Percentiles rank a stretch among this genome's conserved stretches.
These are phyloP conservation scores for Heliconius hortense DNA, from an alignment of 2,888 invertebrate genomes.

Conservation along the genomic window DNA sequence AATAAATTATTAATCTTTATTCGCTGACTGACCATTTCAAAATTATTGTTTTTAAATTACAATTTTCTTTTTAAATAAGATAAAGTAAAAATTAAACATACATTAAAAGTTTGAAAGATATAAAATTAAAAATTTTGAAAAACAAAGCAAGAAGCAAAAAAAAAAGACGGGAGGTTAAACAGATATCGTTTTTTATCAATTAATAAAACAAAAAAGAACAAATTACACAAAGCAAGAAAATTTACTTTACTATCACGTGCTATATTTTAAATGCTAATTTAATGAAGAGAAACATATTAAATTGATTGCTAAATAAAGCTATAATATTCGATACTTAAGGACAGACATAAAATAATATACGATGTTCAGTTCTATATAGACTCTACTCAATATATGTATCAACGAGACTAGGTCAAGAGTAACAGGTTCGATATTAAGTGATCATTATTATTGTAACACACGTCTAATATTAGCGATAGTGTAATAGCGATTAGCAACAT, in stretches of 20 bases:
- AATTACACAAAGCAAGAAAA: background rate
- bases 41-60: too few species aligned
- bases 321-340: slow-evolving; percentile 3
- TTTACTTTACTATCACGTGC: background rate
- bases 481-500: background rate
- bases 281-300: background rate
- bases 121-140: too few species aligned
- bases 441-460: slow-evolving; percentile 8
- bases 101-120: too few species aligned
- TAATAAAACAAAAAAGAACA: background rate
- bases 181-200: background rate
- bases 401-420: slow-evolving; percentile 21
- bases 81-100: too few species aligned
- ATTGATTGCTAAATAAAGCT: background rate
- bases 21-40: too few species aligned
- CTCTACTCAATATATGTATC: slow-evolving; percentile 7
- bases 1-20: too few species aligned
- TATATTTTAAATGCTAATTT: background rate
- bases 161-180: too few species aligned
- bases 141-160: too few species aligned
- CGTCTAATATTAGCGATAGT: background rate
- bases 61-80: too few species aligned
- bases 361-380: background rate
- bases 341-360: slow-evolving; percentile 5
- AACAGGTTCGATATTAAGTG: slow-evolving; percentile 14